phyloP scores from a whole-genome alignment of 2,888 invertebrate genomes.

The Ceramica pisi region DNA sequence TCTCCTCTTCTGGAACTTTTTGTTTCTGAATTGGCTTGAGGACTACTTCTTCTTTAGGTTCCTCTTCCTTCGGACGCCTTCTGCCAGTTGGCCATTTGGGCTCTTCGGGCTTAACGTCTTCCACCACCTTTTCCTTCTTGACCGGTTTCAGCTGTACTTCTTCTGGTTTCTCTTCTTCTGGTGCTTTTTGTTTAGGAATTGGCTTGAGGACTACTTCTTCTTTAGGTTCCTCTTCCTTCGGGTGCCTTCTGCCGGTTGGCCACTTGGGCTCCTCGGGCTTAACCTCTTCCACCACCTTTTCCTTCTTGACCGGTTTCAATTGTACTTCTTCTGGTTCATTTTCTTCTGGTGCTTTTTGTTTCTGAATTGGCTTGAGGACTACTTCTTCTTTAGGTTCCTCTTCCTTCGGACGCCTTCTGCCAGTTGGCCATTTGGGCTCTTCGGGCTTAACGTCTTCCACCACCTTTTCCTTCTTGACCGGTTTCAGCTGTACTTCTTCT shows the following conservation, averaged over 20 bases:
- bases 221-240: background rate
- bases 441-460: slow-evolving; percentile 21
- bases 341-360: background rate
- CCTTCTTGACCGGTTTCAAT: background rate
- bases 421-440: slow-evolving; percentile 24
- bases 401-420: background rate
- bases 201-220: background rate
- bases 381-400: slow-evolving; percentile 3
- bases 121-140: slow-evolving; percentile 18
- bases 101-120: slow-evolving; percentile 18
- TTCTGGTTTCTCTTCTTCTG: slow-evolving; percentile 1
- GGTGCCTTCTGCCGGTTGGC: background rate
- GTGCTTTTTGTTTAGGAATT: background rate
- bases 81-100: slow-evolving; percentile 21
- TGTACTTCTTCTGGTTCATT: background rate
- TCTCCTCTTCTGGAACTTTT: slow-evolving; percentile 17
- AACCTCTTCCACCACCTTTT: slow-evolving; percentile 14
- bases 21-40: slow-evolving; percentile 10
- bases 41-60: slow-evolving; percentile 22
- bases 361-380: background rate
- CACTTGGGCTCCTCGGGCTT: background rate
- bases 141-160: slow-evolving; percentile 11
- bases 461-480: slow-evolving; percentile 8
- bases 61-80: slow-evolving; percentile 8
- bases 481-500: slow-evolving; percentile 17